Conservation (phyloP, 2,797 vertebrate genomes). For the Manis pentadactyla region DNA sequence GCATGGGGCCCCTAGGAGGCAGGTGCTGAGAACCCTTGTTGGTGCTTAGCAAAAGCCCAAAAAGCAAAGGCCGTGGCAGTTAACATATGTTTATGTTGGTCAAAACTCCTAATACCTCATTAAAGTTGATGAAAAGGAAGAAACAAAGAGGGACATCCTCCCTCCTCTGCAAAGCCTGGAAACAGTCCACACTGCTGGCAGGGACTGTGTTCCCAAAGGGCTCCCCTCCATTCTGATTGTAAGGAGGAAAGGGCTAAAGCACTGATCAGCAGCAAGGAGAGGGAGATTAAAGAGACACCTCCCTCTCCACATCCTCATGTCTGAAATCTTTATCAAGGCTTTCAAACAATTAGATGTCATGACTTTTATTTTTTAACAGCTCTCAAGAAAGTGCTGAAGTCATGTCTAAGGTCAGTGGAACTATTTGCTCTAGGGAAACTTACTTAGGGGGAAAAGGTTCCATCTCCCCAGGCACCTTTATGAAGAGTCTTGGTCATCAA, state of each 20-base stretch:
- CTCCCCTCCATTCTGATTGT: background rate
- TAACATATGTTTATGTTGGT: background rate
- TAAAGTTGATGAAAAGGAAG: constrained; percentile 7
- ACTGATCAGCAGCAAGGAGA: background rate
- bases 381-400: constrained; percentile 51
- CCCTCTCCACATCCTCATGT: background rate
- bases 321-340: constrained; percentile 59
- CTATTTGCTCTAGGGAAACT: constrained; percentile 71
- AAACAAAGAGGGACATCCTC: background rate
- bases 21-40: background rate
- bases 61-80: background rate
- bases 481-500: constrained; percentile 66
- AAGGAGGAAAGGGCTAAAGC: constrained; percentile 19
- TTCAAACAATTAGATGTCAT: constrained; percentile 56
- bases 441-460: constrained; percentile 21
- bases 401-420: constrained; percentile 65
- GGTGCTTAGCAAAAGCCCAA: background rate
- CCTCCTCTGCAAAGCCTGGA: background rate
- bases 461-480: constrained; percentile 60
- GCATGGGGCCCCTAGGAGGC: background rate
- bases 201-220: background rate
- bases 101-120: background rate
- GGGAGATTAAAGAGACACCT: background rate
- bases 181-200: background rate
- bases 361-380: constrained; percentile 69